phyloP scores from a whole-genome alignment of 2,888 invertebrate species.

The Limnephilus auricula region DNA sequence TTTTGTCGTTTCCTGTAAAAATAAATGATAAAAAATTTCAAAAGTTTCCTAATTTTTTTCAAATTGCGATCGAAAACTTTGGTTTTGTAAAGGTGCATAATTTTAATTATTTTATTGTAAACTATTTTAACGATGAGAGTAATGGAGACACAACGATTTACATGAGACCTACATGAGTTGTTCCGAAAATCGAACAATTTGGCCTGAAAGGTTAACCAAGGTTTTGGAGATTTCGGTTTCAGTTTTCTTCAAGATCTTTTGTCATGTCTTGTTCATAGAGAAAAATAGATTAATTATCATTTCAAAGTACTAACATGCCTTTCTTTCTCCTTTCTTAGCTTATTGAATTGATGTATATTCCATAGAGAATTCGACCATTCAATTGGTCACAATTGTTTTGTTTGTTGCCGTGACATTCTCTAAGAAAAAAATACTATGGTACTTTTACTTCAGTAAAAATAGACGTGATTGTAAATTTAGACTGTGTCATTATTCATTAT shows the following conservation, averaged over 20 bases:
- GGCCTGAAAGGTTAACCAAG: no score
- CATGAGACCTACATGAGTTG: no score
- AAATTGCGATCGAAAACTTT: no score
- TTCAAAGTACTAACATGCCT: background rate
- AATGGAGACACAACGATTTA: no score
- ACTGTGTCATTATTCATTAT: background rate
- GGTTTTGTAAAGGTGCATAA: no score
- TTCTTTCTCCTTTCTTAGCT: background rate
- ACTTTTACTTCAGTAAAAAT: background rate
- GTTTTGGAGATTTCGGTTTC: background rate
- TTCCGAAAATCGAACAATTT: no score
- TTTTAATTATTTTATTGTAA: no score
- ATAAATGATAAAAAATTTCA: no score
- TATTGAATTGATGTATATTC: background rate
- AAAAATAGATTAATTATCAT: background rate
- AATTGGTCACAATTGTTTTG: background rate
- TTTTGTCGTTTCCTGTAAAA: no score
- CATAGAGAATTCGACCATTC: background rate
- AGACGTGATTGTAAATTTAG: background rate
- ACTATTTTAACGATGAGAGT: no score
- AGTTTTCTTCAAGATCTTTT: background rate
- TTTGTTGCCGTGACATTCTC: background rate
- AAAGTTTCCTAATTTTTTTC: no score
- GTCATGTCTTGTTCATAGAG: background rate
- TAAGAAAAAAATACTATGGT: background rate